phyloP scores from a whole-genome alignment of 2,113 vertebrate genomes.

The Aphyosemion australe region DNA sequence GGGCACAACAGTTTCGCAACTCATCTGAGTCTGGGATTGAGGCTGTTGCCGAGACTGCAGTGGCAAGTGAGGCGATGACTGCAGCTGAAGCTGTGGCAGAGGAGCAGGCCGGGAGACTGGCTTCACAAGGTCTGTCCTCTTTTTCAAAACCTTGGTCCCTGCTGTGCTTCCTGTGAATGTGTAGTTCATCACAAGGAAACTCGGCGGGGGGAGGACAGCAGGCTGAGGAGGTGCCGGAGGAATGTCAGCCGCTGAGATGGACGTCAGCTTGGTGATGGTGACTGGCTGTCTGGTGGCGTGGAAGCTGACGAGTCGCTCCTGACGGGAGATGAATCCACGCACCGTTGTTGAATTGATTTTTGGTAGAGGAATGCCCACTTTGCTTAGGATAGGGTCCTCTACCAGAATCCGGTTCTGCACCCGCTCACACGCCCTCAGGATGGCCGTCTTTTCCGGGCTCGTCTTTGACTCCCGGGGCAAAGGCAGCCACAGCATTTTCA shows the following conservation, averaged over 20 bases:
- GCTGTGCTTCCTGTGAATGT: neutral
- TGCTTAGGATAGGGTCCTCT: neutral
- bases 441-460: neutral
- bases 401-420: no score
- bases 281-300: neutral
- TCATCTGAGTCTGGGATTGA: no score
- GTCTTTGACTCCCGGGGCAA: neutral
- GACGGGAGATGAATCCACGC: no score
- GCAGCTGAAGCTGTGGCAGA: no score
- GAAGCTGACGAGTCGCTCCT: neutral
- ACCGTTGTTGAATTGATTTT: neutral
- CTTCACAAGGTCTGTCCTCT: neutral
- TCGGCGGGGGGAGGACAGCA: neutral
- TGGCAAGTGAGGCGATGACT: no score
- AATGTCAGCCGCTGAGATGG: neutral
- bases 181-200: neutral
- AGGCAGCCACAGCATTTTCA: neutral
- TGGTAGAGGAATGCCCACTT: no score
- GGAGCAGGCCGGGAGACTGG: neutral
- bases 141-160: neutral
- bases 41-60: no score
- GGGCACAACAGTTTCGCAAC: no score
- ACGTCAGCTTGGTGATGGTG: neutral
- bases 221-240: no score
- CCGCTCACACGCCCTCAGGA: no score